Evolutionary conservation across 2,797 vertebrate genomes (phyloP), one percentile per base, ranked within the genome.

Genomic region (Craterocephalus amniculus): DNA sequence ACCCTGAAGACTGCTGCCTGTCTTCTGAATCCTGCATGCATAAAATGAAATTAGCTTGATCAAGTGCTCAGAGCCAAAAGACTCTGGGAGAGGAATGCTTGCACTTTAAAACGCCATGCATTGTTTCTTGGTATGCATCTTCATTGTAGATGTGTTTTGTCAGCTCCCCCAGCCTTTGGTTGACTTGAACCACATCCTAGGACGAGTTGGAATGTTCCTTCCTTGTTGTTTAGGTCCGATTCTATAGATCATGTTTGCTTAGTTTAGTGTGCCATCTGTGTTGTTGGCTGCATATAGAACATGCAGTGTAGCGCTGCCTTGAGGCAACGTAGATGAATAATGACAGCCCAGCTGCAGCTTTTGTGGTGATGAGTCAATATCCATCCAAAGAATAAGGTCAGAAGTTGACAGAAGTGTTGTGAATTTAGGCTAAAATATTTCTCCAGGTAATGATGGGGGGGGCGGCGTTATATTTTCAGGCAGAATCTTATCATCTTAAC

Each of bases 31-130:
- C 48, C 51, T 62, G 72, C 74, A 78, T 74, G 81, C 87, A 77
- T 80, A 58, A 72, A 78, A 83, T 82, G 10, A 74, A 86, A 87
- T 88, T 74, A 74, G 74, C 63, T 78, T 73, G 63, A 67, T 63
- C 22, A 79, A 82, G 59, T 14, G 70, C 79, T 84, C 66, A 38
- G 71, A 85, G 80, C 78, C 58, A 68, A 77, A 38, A 54, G 49
- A 70, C 8, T 3, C 26, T 62, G 27, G 72, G n/a, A 57, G 61
- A 79, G 36, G 38, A 67, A 59, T 58, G 4, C 29, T 59, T 58
- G 45, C n/a, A 58, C 55, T 66, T 49, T 57, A 52, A 54, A 66
- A 40, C n/a, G 26, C 10, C 35, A 52, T 65, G 6, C 29, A 43
- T 43, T 34, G 52, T 59, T 18, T 52, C 26, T 34, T 58, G 4